Percentiles rank a stretch among this genome's conserved stretches.
Evolutionary conservation across 2,797 vertebrate species (phyloP).

Genomic region (Eidolon dupreanum): DNA sequence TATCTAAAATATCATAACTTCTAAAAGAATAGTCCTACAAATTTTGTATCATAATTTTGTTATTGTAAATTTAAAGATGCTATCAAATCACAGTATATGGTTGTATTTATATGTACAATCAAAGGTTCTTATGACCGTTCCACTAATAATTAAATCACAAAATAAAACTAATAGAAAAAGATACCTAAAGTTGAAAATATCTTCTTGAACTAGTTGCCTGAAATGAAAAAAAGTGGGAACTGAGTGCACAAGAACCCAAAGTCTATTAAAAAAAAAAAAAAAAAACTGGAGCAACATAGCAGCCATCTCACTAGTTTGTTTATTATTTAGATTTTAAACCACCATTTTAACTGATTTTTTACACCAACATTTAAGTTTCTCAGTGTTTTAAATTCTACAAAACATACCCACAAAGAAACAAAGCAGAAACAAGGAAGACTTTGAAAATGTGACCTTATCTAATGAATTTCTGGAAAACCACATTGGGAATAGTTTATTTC

Average conservation of each 20-base stretch:
- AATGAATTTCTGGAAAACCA: slow-evolving; percentile 33
- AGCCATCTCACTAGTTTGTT: not conserved
- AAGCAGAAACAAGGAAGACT: not conserved
- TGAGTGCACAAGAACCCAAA: not conserved
- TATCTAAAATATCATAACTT: slow-evolving; percentile 12
- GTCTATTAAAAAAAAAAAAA: not conserved
- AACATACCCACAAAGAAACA: not conserved
- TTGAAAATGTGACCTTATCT: not conserved
- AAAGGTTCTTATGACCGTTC: not conserved
- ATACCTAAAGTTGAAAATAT: slow-evolving; percentile 5
- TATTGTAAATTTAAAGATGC: slow-evolving; percentile 45
- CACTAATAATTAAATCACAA: slow-evolving; percentile 49
- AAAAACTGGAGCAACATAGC: not conserved
- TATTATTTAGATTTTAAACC: not conserved
- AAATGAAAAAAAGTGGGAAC: slow-evolving; percentile 29
- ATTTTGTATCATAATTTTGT: slow-evolving; percentile 31
- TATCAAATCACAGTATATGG: slow-evolving; percentile 27
- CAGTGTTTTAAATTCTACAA: slow-evolving; percentile 24
- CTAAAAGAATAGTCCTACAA: not conserved
- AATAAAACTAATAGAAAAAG: slow-evolving; percentile 30
- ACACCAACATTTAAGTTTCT: not conserved
- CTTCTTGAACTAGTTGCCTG: slow-evolving; percentile 21
- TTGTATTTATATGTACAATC: slow-evolving; percentile 29
- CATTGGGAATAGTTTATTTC: slow-evolving; percentile 10
- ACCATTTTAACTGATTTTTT: not conserved